Evolutionary conservation across 1,140 invertebrate species (phyloP).

Genomic region (Ctenoplectra terminalis): DNA sequence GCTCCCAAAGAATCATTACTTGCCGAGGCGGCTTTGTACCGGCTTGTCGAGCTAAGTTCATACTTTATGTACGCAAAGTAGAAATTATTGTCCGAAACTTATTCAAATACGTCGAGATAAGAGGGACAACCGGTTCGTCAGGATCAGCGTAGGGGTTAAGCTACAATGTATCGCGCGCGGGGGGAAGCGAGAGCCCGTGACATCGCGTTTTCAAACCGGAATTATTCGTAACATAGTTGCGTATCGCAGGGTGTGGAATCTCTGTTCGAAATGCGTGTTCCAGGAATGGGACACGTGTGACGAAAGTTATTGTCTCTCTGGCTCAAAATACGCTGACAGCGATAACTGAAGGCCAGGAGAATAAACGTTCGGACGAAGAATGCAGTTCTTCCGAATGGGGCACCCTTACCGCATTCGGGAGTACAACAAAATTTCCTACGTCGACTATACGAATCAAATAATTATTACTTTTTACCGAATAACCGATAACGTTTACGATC

Average conservation of each 20-base stretch:
- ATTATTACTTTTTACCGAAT: too few species aligned
- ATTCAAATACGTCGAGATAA: slow-evolving; percentile 63
- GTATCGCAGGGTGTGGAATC: slow-evolving; percentile 38
- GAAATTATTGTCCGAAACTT: slow-evolving; percentile 55
- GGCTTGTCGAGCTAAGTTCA: slow-evolving; percentile 40
- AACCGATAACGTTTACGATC: too few species aligned
- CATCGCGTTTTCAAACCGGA: slow-evolving; percentile 40
- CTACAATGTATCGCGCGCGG: slow-evolving; percentile 18
- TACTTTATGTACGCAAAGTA: slow-evolving; percentile 48
- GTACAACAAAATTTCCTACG: too few species aligned
- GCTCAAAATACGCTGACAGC: background rate
- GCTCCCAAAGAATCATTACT: slow-evolving; percentile 40
- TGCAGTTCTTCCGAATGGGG: background rate
- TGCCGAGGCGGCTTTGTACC: slow-evolving; percentile 30
- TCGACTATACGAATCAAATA: too few species aligned
- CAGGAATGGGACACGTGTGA: slow-evolving; percentile 22
- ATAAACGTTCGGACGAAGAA: slow-evolving; percentile 3
- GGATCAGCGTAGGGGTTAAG: slow-evolving; percentile 40
- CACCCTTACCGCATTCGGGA: too few species aligned
- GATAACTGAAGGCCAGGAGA: background rate
- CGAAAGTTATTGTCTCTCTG: slow-evolving; percentile 2
- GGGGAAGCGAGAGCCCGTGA: background rate
- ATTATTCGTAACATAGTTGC: slow-evolving; percentile 74
- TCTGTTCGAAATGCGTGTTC: slow-evolving; percentile 37
- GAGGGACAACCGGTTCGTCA: slow-evolving; percentile 60